These are phyloP conservation scores for Lomographa bimaculata DNA, from an alignment of 2,888 invertebrate species.

Conservation along the genomic window DNA sequence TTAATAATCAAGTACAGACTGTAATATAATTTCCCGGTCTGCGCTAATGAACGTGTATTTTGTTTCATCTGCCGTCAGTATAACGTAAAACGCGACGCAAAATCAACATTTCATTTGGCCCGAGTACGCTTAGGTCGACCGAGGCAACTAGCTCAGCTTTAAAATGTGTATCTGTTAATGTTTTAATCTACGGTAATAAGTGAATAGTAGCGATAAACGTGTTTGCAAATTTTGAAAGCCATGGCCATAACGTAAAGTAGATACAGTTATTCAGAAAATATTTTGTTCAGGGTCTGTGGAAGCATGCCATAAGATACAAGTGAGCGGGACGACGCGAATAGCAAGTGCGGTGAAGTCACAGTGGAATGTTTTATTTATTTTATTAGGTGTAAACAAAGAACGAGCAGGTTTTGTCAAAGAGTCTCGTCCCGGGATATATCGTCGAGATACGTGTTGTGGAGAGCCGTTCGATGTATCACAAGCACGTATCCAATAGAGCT, in stretches of 20 bases:
- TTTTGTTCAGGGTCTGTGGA: conserved; percentile 16
- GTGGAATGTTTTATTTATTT: conserved; percentile 45
- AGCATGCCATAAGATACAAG: conserved; percentile 22
- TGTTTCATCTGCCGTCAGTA: conserved; percentile 72
- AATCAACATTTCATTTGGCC: conserved; percentile 72
- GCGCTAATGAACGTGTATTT: conserved; percentile 80
- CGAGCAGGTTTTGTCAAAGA: conserved; percentile 47
- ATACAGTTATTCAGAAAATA: conserved; percentile 25
- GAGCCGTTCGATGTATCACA: conserved; percentile 58
- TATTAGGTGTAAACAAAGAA: conserved; percentile 53
- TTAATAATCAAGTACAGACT: conserved; percentile 71
- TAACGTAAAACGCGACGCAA: conserved; percentile 63
- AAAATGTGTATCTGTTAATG: conserved; percentile 66
- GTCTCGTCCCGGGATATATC: conserved; percentile 56
- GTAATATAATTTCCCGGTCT: conserved; percentile 73
- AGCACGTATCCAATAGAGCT: conserved; percentile 67
- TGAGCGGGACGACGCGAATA: conserved; percentile 23
- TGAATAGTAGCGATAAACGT: conserved; percentile 38
- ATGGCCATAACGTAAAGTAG: conserved; percentile 31
- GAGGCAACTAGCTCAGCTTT: conserved; percentile 48
- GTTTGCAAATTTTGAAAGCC: conserved; percentile 18
- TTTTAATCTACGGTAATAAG: conserved; percentile 45
- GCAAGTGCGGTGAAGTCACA: conserved; percentile 20
- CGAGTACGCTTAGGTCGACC: conserved; percentile 43
- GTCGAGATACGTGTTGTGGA: conserved; percentile 56